These are phyloP conservation scores for Typhlichthys eigenmanni DNA, from an alignment of 2,797 vertebrate genomes.

Conservation along the genomic window DNA sequence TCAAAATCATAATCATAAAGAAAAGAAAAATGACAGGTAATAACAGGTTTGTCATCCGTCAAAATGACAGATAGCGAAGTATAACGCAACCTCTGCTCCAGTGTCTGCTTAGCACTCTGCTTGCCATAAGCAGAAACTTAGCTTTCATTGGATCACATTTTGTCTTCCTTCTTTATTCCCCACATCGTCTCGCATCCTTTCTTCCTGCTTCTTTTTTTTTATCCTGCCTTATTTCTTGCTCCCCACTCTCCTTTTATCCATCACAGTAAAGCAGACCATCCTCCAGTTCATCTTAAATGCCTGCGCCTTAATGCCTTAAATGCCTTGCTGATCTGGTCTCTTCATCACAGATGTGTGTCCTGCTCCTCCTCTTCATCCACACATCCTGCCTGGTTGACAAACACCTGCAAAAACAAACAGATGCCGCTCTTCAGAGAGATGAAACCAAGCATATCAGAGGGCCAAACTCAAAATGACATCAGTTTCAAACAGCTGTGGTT, in stretches of 20 bases:
- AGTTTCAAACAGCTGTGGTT: no score
- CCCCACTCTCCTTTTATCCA: background rate
- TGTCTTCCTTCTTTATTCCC: background rate
- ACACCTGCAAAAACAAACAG: constrained; percentile 54
- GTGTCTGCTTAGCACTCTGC: background rate
- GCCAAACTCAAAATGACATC: background rate
- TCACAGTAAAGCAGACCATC: constrained; percentile 14
- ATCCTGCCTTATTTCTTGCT: background rate
- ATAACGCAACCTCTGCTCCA: no score
- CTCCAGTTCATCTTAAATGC: background rate
- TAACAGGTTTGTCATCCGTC: no score
- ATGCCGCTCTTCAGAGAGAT: no score
- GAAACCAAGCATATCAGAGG: background rate
- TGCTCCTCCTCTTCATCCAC: constrained; percentile 92
- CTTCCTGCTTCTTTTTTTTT: no score
- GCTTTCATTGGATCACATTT: constrained; percentile 22
- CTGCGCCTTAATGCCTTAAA: background rate
- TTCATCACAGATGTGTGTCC: constrained; percentile 90
- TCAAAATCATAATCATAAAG: no score
- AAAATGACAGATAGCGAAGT: no score
- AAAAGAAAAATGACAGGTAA: no score
- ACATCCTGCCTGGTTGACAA: constrained; percentile 86
- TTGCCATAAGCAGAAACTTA: constrained; percentile 1
- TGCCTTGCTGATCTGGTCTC: constrained; percentile 6
- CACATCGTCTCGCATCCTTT: constrained; percentile 1